Evolutionary conservation across 2,113 vertebrate genomes (phyloP).

Genomic region (Boulengeromyrus knoepffleri): DNA sequence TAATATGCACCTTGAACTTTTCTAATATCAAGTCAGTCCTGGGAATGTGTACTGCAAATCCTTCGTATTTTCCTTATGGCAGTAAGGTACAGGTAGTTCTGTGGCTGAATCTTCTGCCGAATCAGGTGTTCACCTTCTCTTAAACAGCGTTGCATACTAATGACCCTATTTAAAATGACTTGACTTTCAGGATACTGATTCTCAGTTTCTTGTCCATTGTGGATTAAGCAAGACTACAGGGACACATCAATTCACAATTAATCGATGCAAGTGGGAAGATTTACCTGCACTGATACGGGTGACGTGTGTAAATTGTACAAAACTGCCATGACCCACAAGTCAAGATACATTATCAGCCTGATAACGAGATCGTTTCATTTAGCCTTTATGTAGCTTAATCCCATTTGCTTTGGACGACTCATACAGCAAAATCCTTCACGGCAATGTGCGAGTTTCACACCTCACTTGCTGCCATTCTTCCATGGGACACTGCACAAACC

Average conservation of each 20-base stretch:
- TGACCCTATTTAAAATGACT: neutral
- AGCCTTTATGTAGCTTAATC: neutral
- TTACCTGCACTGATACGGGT: neutral
- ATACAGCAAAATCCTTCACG: neutral
- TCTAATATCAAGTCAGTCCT: neutral
- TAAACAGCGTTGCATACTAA: neutral
- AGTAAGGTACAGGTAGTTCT: neutral
- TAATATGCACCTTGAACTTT: neutral
- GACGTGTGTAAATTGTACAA: neutral
- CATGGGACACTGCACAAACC: neutral
- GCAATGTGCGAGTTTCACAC: neutral
- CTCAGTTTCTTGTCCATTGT: neutral
- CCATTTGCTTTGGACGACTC: neutral
- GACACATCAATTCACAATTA: neutral
- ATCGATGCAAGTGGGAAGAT: neutral
- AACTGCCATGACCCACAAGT: neutral
- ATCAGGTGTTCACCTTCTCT: neutral
- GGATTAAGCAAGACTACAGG: neutral
- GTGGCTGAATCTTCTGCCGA: neutral
- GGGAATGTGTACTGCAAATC: neutral
- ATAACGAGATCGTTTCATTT: neutral
- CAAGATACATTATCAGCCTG: constrained; percentile 1
- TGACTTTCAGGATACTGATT: neutral
- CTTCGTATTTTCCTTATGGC: neutral
- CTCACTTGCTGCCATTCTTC: neutral